Evolutionary conservation across 2,797 vertebrate genomes (phyloP).

Genomic region (Coregonus suidteri): DNA sequence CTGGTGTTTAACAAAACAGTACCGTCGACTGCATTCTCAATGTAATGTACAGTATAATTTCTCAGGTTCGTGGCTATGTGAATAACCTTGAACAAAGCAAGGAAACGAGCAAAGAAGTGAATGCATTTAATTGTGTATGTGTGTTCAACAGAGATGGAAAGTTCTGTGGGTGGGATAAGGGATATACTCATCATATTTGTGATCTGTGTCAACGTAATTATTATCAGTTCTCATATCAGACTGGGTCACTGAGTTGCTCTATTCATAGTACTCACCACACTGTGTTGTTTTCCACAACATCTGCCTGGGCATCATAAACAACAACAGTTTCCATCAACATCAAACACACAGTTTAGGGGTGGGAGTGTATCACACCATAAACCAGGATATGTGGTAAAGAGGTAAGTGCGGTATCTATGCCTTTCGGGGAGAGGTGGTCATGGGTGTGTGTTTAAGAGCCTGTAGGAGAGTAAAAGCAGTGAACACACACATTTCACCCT

Average conservation of each 20-base stretch:
- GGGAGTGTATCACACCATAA: background rate
- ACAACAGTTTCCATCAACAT: slow-evolving; percentile 7
- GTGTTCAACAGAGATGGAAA: too few species aligned
- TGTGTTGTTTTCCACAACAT: slow-evolving; percentile 12
- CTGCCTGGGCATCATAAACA: slow-evolving; percentile 13
- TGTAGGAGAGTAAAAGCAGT: background rate
- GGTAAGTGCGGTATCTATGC: background rate
- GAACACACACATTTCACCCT: slow-evolving; percentile 13
- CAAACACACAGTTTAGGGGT: slow-evolving; percentile 12
- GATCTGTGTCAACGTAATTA: slow-evolving; percentile 50
- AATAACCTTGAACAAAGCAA: background rate
- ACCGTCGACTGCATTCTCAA: too few species aligned
- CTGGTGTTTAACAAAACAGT: too few species aligned
- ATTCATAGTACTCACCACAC: slow-evolving; percentile 8
- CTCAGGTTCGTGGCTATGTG: background rate
- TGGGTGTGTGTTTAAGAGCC: background rate
- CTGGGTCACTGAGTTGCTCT: slow-evolving; percentile 23
- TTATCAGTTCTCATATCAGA: slow-evolving; percentile 29
- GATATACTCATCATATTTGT: slow-evolving; percentile 28
- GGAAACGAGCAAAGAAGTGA: background rate
- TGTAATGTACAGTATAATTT: too few species aligned
- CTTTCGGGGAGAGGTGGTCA: background rate
- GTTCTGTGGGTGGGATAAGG: background rate
- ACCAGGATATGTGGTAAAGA: background rate
- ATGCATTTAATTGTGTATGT: background rate